Evolutionary conservation across 1,140 invertebrate genomes (phyloP).

Genomic region (Anastatus disparis): DNA sequence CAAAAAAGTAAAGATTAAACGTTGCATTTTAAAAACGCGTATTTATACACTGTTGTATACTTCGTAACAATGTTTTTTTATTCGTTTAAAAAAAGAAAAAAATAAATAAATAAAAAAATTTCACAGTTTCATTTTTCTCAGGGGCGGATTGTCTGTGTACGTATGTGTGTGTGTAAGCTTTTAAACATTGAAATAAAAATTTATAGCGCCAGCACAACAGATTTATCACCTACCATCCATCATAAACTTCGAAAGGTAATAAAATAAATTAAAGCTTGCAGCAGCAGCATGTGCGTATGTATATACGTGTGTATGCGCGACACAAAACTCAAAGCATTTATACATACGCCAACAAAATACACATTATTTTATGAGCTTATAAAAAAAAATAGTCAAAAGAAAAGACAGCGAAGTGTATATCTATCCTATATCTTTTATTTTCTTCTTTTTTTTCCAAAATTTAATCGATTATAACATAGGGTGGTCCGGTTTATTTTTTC

Average conservation of each 20-base stretch:
- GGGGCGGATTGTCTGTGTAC: no score
- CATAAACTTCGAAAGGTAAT: conserved; percentile 39
- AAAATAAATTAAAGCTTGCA: conserved; percentile 41
- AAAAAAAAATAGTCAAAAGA: background rate
- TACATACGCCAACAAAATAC: background rate
- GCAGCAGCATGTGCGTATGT: conserved; percentile 22
- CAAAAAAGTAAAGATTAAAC: no score
- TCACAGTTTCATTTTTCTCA: conserved; percentile 3
- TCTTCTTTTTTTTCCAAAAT: no score
- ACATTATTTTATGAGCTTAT: background rate
- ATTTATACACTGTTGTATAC: no score
- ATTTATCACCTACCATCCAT: conserved; percentile 42
- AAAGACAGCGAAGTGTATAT: conserved; percentile 4
- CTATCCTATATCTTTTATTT: no score
- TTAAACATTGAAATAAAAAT: conserved; percentile 31
- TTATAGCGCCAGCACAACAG: conserved; percentile 30
- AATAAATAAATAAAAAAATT: no score
- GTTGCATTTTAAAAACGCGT: no score
- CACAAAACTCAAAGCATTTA: background rate
- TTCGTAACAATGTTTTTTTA: no score
- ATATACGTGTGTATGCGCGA: background rate
- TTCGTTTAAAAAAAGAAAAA: no score
- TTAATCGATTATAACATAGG: background rate
- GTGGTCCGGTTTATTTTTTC: no score
- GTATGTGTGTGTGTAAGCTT: no score